Evolutionary conservation across 2,113 vertebrate genomes (phyloP).

Genomic region (Galemys pyrenaicus): DNA sequence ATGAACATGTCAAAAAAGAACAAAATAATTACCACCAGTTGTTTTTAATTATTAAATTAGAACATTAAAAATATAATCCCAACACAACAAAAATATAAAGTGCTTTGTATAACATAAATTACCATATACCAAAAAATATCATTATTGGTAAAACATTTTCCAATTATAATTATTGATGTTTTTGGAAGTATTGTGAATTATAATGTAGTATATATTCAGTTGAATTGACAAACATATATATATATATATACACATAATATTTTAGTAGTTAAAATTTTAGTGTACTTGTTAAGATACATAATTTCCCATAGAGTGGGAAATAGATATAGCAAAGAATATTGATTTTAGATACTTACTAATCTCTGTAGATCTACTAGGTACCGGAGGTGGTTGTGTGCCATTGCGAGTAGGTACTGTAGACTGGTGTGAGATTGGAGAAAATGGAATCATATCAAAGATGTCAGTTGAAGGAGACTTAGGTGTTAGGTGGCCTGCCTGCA

Average conservation of each 20-base stretch:
- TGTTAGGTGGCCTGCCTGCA: constrained; percentile 91
- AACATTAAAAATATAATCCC: not conserved
- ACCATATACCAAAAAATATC: not conserved
- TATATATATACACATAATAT: constrained; percentile 50
- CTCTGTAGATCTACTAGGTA: constrained; percentile 91
- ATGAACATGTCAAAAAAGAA: not conserved
- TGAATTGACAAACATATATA: constrained; percentile 20
- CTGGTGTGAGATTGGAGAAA: constrained; percentile 92
- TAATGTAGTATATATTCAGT: not conserved
- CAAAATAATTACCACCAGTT: not conserved
- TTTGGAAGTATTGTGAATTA: constrained; percentile 29
- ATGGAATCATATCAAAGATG: constrained; percentile 99
- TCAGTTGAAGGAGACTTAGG: constrained; percentile 91
- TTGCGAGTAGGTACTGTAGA: constrained; percentile 91
- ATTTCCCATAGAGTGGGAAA: not conserved
- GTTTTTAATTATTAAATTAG: not conserved
- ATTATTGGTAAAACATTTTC: not conserved
- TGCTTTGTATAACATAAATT: not conserved
- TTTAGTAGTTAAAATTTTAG: constrained; percentile 52
- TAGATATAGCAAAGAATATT: constrained; percentile 56
- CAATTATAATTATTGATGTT: not conserved
- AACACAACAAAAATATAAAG: not conserved
- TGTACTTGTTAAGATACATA: constrained; percentile 55
- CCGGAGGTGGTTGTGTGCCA: constrained; percentile 91
- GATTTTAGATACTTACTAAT: constrained; percentile 89